phyloP scores from a whole-genome alignment of 2,113 vertebrate genomes.

The Vicugna pacos region DNA sequence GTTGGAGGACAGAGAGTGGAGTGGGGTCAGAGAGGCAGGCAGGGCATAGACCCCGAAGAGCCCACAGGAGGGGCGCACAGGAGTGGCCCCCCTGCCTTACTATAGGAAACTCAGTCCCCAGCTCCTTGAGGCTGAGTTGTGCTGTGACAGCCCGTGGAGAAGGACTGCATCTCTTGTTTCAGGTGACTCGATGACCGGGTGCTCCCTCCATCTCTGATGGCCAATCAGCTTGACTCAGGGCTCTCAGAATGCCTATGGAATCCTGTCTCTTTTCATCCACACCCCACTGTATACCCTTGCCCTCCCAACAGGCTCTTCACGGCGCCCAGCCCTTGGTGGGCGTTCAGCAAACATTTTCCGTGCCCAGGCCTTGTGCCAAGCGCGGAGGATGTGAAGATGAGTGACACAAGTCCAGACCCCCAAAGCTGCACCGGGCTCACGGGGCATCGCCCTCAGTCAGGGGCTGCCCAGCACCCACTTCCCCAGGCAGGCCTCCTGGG shows the following conservation, averaged over 20 bases:
- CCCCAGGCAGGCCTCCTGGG: not conserved
- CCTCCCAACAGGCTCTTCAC: not conserved
- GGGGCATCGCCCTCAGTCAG: not conserved
- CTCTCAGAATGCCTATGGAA: not conserved
- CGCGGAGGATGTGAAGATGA: not conserved
- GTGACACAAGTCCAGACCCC: not conserved
- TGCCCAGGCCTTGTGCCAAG: not conserved
- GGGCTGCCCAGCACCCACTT: not conserved
- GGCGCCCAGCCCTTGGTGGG: not conserved
- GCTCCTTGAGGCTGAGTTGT: not conserved
- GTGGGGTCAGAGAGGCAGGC: not conserved
- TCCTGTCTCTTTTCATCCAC: not conserved
- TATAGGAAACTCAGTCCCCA: no score
- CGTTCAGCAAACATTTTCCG: not conserved
- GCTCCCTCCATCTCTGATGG: not conserved
- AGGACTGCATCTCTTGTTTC: not conserved
- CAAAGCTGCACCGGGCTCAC: not conserved
- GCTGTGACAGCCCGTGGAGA: accelerated
- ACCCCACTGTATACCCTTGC: not conserved
- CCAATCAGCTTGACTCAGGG: not conserved
- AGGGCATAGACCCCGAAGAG: not conserved
- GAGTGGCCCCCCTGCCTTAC: not conserved
- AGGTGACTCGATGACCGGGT: not conserved
- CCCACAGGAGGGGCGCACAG: not conserved
- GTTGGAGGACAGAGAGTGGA: accelerated